These are phyloP conservation scores for Zapus hudsonius DNA, from an alignment of 2,113 vertebrate genomes.

Conservation along the genomic window DNA sequence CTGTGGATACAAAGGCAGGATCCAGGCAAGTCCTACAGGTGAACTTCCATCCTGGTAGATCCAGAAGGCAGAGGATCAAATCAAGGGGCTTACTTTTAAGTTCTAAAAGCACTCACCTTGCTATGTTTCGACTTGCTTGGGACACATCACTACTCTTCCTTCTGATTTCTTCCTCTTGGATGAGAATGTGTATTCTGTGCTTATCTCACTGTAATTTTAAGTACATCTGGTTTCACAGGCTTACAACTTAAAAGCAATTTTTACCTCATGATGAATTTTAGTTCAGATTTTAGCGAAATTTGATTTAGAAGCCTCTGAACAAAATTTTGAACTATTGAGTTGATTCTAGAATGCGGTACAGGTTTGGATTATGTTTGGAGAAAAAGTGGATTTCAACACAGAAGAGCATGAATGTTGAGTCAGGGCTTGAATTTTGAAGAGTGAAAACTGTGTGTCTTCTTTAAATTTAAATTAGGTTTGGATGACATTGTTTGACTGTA, in stretches of 20 bases:
- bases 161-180: not conserved
- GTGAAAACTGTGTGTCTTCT: not conserved
- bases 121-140: not conserved
- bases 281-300: not conserved
- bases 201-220: not conserved
- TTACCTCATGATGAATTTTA: not conserved
- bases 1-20: not conserved
- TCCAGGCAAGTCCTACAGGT: not conserved
- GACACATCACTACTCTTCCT: not conserved
- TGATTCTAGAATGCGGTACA: not conserved
- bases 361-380: not conserved
- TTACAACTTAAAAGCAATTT: not conserved
- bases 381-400: not conserved
- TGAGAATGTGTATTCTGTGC: not conserved
- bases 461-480: not conserved
- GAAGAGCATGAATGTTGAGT: not conserved
- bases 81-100: not conserved
- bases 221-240: not conserved
- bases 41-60: not conserved
- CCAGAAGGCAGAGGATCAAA: not conserved
- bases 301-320: not conserved
- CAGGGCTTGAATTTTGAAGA: not conserved
- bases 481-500: not conserved
- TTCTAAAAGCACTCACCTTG: not conserved
- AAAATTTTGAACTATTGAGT: not conserved